Evolutionary conservation across 2,797 vertebrate species (phyloP), one percentile per base, ranked within the genome.

Genomic region (Sebastes hubbsi): DNA sequence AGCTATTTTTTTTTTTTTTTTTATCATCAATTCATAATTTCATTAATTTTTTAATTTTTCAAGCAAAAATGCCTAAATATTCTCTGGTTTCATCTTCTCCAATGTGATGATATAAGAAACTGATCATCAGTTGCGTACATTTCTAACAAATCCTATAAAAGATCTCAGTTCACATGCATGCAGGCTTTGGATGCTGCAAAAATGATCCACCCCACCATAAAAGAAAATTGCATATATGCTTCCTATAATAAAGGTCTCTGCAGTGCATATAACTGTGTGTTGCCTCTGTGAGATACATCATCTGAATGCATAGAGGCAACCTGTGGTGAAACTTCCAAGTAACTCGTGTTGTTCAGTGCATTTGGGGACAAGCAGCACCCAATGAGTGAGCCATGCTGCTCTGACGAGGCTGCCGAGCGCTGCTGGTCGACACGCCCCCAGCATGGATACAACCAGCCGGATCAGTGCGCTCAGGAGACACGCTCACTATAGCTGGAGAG

Each of bases 361-460:
- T 93, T 88, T 84, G 73, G 85, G 94, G 93, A 93, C 93, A 91
- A 2, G 61, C 85, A n/a, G 84, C 38, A 70, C 58, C 95, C 96
- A 96, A 95, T 96, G 91, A 93, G 67, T 32, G 88, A 68, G 87
- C 88, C 75, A 42, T 42, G 79, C 80, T 59, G 6, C 78, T 72
- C 91, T 97, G 96, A 97, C 96, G 97, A 94, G 93, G 95, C 92
- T 74, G 75, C 94, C 93, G 95, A 95, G 96, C 96, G 96, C 96
- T 95, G 89, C 88, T 90, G 94, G 88, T 83, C 88, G 93, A 92
- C 97, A 95, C 97, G 95, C 97, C 97, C 96, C 97, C 97, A 94
- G 95, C 94, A 89, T 95, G 96, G 96, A 94, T 95, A 95, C 94
- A 91, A 91, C 86, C 94, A 86, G 95, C 96, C 92, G 83, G 94